Conservation (phyloP, 2,113 vertebrate species). For the Polypterus senegalus region DNA sequence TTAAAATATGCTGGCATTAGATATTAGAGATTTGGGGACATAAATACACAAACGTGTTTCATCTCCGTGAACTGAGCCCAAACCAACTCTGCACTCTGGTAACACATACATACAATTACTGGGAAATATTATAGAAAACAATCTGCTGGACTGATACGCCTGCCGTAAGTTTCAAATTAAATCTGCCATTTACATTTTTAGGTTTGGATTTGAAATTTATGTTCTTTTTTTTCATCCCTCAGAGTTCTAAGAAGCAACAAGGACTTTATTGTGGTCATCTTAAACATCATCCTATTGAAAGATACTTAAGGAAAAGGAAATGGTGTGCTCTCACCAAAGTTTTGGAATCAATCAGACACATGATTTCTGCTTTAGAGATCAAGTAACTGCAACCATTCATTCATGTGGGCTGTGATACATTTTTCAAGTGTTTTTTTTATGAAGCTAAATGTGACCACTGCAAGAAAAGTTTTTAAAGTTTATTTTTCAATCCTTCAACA, state of each 20-base stretch:
- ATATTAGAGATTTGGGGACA: too few species aligned
- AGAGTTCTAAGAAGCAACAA: background rate
- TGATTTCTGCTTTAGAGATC: background rate
- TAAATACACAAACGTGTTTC: too few species aligned
- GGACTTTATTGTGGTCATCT: conserved; percentile 1
- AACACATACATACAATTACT: too few species aligned
- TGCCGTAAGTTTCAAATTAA: background rate
- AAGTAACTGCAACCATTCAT: background rate
- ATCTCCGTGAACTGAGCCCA: too few species aligned
- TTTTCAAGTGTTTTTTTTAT: background rate
- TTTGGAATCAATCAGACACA: background rate
- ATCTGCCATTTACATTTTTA: background rate
- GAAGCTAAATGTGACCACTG: background rate
- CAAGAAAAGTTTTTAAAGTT: background rate
- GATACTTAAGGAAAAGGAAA: background rate
- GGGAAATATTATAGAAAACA: too few species aligned
- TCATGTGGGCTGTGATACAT: background rate
- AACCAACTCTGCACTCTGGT: too few species aligned
- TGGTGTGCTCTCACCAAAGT: background rate
- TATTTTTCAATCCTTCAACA: too few species aligned
- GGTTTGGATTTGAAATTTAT: background rate
- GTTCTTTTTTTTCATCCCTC: background rate
- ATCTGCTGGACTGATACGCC: too few species aligned
- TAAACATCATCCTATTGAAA: background rate
- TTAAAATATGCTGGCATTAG: too few species aligned